phyloP scores from a whole-genome alignment of 2,113 vertebrate genomes.

The Ramphastos sulfuratus region DNA sequence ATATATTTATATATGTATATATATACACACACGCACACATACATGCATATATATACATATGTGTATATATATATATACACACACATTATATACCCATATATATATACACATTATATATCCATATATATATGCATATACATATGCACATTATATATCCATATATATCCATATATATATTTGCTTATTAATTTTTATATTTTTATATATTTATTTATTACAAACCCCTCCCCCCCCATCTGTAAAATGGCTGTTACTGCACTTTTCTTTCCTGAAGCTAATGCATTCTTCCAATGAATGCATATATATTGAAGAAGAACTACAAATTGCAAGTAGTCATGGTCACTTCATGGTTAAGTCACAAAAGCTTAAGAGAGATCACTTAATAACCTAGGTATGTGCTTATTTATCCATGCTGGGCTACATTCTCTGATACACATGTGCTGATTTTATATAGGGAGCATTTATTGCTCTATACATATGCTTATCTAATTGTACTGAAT shows the following conservation, averaged over 20 bases:
- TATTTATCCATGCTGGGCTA: background rate
- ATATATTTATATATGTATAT: too few species aligned
- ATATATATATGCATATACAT: too few species aligned
- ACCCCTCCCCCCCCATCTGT: background rate
- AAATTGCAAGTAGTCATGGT: background rate
- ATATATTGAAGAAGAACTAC: background rate
- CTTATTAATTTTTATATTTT: too few species aligned
- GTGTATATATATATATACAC: too few species aligned
- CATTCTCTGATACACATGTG: background rate
- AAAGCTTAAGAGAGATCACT: constrained; percentile 7
- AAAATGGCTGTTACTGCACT: background rate
- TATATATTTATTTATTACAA: too few species aligned
- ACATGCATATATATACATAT: too few species aligned
- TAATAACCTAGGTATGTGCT: constrained; percentile 23
- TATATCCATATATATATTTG: too few species aligned
- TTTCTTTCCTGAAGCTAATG: background rate
- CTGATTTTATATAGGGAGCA: constrained; percentile 32
- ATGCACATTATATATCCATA: too few species aligned
- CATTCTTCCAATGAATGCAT: background rate
- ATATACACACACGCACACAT: too few species aligned
- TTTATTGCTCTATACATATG: constrained; percentile 30
- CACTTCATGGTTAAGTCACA: background rate
- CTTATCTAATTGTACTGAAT: constrained; percentile 51
- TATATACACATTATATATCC: too few species aligned
- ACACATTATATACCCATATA: too few species aligned